Evolutionary conservation across 1,140 invertebrate genomes (phyloP).

Genomic region (Habropoda laboriosa): DNA sequence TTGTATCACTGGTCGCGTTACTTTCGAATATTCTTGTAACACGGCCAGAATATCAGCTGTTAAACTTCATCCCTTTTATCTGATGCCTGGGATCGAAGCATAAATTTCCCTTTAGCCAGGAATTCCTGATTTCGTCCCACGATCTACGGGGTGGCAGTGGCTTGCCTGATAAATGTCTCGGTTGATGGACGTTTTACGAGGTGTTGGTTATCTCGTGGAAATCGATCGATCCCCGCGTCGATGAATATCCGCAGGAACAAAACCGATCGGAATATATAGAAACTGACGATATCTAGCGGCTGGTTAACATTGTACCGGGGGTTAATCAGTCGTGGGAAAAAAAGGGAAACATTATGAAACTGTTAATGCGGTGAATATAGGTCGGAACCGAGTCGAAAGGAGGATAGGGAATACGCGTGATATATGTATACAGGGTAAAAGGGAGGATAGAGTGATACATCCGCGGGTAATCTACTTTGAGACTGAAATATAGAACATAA

Average conservation of each 20-base stretch:
- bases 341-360: background rate
- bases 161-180: background rate
- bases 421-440: conserved; percentile 31
- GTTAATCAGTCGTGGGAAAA: background rate
- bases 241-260: background rate
- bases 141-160: background rate
- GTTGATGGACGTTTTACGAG: conserved; percentile 37
- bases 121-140: conserved; percentile 52
- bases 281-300: background rate
- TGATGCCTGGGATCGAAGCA: background rate
- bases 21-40: conserved; percentile 37
- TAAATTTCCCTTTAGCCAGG: conserved; percentile 62
- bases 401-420: background rate
- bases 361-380: no score
- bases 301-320: background rate
- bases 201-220: background rate
- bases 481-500: conserved; percentile 75
- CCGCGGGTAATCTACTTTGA: conserved; percentile 63
- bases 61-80: conserved; percentile 60
- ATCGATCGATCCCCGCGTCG: background rate
- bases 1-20: conserved; percentile 42
- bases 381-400: background rate
- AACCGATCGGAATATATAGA: background rate
- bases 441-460: conserved; percentile 29
- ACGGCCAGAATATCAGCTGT: conserved; percentile 21